phyloP scores from a whole-genome alignment of 2,888 invertebrate genomes.

The Phyllotreta striolata region DNA sequence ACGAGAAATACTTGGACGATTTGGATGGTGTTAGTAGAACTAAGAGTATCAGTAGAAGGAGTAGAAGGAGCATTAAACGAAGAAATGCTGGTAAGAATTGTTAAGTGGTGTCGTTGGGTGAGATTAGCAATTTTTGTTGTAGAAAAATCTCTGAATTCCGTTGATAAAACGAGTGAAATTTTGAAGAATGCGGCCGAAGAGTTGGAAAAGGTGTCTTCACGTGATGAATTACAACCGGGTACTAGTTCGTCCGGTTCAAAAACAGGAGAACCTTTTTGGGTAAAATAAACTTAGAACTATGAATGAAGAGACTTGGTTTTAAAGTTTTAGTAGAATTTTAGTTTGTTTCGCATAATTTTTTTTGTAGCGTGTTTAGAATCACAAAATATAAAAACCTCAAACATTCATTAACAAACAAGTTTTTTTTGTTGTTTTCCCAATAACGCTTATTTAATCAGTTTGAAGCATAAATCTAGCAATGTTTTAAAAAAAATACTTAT shows the following conservation, averaged over 20 bases:
- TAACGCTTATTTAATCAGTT: too few relatives aligned
- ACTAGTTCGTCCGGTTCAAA: constrained; percentile 28
- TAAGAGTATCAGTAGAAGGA: constrained; percentile 41
- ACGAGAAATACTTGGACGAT: constrained; percentile 64
- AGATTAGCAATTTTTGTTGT: constrained; percentile 11
- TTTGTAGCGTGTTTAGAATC: constrained; percentile 23
- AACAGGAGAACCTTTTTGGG: constrained; percentile 48
- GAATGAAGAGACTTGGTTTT: constrained; percentile 32
- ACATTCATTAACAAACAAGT: too few relatives aligned
- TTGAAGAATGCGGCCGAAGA: constrained; percentile 35
- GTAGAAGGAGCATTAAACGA: constrained; percentile 40
- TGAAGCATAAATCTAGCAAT: too few relatives aligned
- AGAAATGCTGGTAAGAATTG: constrained; percentile 38
- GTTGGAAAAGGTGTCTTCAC: constrained; percentile 24
- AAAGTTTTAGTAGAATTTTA: constrained; percentile 17
- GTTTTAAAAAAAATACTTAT: too few relatives aligned
- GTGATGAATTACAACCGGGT: constrained; percentile 3
- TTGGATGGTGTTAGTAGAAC: constrained; percentile 71
- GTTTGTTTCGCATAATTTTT: constrained; percentile 22
- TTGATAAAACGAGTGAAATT: constrained; percentile 28
- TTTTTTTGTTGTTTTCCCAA: too few relatives aligned
- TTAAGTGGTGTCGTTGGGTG: neutral
- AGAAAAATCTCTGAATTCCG: constrained; percentile 14
- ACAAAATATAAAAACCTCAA: too few relatives aligned
- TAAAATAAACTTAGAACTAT: constrained; percentile 39